A percentile compares a stretch with the other conserved stretches of the same genome.
Evolutionary conservation across 2,797 vertebrate species (phyloP).

Genomic region (Miichthys miiuy): DNA sequence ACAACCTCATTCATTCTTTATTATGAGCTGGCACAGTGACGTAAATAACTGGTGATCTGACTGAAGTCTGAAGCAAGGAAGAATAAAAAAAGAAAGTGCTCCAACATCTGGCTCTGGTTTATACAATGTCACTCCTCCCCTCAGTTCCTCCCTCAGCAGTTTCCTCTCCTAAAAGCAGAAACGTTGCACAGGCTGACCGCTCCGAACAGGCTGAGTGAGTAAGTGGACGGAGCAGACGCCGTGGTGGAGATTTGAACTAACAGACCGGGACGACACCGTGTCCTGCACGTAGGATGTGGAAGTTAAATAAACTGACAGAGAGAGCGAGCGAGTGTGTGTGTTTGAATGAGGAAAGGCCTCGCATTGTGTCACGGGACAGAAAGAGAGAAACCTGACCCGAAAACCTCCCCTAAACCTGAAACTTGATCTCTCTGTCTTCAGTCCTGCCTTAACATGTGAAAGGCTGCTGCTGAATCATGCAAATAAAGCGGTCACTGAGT

Average conservation of each 20-base stretch:
- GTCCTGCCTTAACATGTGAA: neutral
- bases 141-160: neutral
- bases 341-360: neutral
- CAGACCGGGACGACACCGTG: neutral
- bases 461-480: neutral
- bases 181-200: neutral
- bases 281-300: neutral
- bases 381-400: constrained; percentile 10
- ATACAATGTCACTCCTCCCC: constrained; percentile 14
- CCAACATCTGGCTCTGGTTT: constrained; percentile 58
- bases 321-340: neutral
- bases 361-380: constrained; percentile 14
- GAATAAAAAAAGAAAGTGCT: neutral
- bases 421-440: constrained; percentile 1
- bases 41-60: neutral
- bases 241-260: neutral
- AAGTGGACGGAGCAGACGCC: neutral
- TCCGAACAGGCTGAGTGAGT: constrained; percentile 3
- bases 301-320: neutral
- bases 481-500: neutral
- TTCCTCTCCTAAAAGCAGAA: constrained; percentile 7
- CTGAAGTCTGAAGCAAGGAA: constrained; percentile 12
- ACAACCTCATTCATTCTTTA: neutral
- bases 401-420: constrained; percentile 20
- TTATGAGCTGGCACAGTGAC: too few relatives aligned